These are phyloP conservation scores for Callipepla californica DNA, from an alignment of 2,113 vertebrate species.

Conservation along the genomic window DNA sequence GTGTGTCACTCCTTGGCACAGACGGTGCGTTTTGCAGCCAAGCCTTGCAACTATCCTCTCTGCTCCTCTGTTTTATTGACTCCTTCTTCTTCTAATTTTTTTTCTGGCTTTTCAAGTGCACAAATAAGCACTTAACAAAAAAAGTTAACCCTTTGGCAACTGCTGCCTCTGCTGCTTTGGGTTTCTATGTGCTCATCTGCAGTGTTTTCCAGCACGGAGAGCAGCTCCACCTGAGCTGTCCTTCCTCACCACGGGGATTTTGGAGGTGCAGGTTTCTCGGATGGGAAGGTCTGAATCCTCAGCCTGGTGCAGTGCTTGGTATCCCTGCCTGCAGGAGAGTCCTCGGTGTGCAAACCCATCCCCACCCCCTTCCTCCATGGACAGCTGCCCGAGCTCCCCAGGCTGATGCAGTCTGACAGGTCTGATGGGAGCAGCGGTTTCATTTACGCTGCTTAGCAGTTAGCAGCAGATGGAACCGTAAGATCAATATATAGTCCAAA, in stretches of 20 bases:
- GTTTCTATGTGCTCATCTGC: background rate
- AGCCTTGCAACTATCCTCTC: conserved; percentile 7
- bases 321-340: too few species aligned
- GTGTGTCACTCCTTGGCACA: conserved; percentile 50
- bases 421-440: background rate
- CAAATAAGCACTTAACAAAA: background rate
- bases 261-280: background rate
- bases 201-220: background rate
- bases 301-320: background rate
- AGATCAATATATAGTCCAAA: conserved; percentile 33
- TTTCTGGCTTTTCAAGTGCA: background rate
- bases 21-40: conserved; percentile 38
- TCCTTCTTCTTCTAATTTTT: background rate
- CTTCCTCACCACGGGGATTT: background rate
- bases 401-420: background rate
- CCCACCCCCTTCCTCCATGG: background rate
- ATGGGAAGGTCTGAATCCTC: background rate
- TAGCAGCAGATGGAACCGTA: conserved; percentile 51
- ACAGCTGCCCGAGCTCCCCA: background rate
- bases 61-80: conserved; percentile 54
- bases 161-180: background rate
- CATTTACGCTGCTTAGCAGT: background rate
- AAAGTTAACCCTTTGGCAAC: conserved; percentile 6
- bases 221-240: background rate
- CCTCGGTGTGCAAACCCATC: background rate